Conservation (phyloP, 2,113 vertebrate species). For the Oriolus oriolus region DNA sequence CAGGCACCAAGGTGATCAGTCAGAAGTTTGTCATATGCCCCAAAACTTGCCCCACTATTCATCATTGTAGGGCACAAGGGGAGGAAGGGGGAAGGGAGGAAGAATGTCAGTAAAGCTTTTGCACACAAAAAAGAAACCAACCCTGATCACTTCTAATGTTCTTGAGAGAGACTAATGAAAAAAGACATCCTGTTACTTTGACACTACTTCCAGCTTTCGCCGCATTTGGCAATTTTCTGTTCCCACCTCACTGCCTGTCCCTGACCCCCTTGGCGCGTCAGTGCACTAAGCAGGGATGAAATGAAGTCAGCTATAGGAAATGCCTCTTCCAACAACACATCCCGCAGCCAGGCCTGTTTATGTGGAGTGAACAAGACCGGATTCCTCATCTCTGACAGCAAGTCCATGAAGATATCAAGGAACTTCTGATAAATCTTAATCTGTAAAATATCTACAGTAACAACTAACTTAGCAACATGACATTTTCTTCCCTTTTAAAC, state of each 20-base stretch:
- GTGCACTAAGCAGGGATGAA: rapidly evolving
- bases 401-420: neutral
- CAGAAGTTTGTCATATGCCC: neutral
- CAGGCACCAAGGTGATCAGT: neutral
- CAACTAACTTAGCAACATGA: neutral
- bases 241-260: neutral
- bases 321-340: neutral
- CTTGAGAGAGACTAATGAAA: neutral
- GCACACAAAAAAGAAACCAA: neutral
- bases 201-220: neutral
- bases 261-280: rapidly evolving
- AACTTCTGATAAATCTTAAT: neutral
- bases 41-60: neutral
- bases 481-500: neutral
- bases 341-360: neutral
- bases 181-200: neutral
- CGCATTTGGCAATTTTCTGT: neutral
- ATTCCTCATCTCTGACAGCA: neutral
- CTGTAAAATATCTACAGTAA: neutral
- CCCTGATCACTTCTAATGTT: neutral
- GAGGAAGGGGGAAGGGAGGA: neutral
- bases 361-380: neutral
- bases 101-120: neutral
- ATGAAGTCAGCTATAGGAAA: neutral
- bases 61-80: neutral